Base-by-base conservation (phyloP, 2,888 invertebrate genomes). In the Alloplasta piceator region DNA sequence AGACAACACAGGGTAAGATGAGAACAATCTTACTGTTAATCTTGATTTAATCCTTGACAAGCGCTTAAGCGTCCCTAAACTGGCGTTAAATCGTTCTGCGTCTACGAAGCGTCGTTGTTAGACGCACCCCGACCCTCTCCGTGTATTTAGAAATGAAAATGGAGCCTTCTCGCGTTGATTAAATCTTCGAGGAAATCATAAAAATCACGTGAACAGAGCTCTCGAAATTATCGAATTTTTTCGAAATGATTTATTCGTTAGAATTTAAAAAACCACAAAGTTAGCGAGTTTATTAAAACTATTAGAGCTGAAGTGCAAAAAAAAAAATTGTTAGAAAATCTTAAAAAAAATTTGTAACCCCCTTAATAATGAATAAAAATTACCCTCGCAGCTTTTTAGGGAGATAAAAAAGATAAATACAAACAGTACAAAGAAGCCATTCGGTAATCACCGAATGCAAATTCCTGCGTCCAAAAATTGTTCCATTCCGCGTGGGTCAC, bases 31-130 rank as follows among this genome's bases (percentile, higher is more conserved):
- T 87, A 87, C 89, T 87, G 91, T 91, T 91, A 91, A 91, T 91
- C 91, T 91, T 91, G 90, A 91, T 91, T 91, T 91, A 91, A 91
- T 91, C 91, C 91, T 90, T 91, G 91, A 91, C 91, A 91, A 91
- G 91, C 91, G 89, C 91, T 91, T 90, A 89, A 91, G 89, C 87
- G 87, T 88, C 87, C 87, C 88, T 89, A 89, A 90, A 91, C 90
- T 88, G 87, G 89, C 88, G 89, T 88, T 89, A 90, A 90, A 90
- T 90, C 86, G 90, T 82, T 76, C 78, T 78, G 58, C 72, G 75
- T 81, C 82, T 82, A 63, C 78, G 46, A 26, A 26, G 26, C 50
- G 70, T 82, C 67, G 74, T 75, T 75, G 71, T 58, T 56, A 61
- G 50, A 75, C 70, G 63, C 60, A 12, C 41, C 39, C 41, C 60